These are phyloP conservation scores for Micronycteris hirsuta DNA, from an alignment of 2,113 vertebrate species.

Conservation along the genomic window DNA sequence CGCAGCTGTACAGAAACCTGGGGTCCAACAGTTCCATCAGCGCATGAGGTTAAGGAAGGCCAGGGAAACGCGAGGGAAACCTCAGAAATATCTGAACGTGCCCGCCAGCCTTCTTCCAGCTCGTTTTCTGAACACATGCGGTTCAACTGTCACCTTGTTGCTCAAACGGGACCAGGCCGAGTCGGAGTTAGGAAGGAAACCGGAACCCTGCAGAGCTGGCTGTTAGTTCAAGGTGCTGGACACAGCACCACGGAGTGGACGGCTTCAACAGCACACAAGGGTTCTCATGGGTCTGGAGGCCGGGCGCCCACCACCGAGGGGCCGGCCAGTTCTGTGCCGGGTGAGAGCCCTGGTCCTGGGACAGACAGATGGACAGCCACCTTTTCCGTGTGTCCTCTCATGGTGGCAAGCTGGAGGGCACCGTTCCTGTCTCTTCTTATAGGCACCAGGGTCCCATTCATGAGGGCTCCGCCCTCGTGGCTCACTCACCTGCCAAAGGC, in stretches of 20 bases:
- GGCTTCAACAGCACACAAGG: too few relatives aligned
- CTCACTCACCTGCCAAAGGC: too few relatives aligned
- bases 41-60: too few relatives aligned
- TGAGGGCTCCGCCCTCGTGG: background rate
- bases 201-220: too few relatives aligned
- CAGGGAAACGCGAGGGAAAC: background rate
- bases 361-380: background rate
- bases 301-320: accelerated
- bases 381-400: background rate
- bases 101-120: too few relatives aligned
- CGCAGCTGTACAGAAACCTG: too few relatives aligned
- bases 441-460: accelerated
- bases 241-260: too few relatives aligned
- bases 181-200: background rate
- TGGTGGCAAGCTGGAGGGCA: background rate
- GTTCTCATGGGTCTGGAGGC: background rate
- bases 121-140: background rate
- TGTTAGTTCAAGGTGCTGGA: background rate
- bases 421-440: background rate
- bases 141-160: background rate
- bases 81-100: too few relatives aligned
- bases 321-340: accelerated
- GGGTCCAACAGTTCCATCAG: background rate
- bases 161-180: background rate
- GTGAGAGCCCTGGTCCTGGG: background rate